Percentiles rank a stretch among this genome's conserved stretches.
Evolutionary conservation across 2,888 invertebrate genomes (phyloP).

Genomic region (Graphium colonna): DNA sequence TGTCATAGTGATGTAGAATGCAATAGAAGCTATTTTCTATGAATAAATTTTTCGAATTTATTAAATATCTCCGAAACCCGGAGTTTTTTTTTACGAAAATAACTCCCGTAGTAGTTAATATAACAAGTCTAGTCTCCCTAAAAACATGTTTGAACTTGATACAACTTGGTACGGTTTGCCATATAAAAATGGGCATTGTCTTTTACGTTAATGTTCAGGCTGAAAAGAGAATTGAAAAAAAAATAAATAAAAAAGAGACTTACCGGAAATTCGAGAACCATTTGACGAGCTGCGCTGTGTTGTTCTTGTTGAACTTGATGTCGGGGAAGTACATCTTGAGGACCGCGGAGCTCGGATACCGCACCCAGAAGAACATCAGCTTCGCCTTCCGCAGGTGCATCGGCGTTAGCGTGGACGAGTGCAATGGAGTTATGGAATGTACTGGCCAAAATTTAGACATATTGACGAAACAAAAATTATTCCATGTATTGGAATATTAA

Average conservation of each 20-base stretch:
- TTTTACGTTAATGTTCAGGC: too few species aligned
- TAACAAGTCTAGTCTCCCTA: too few species aligned
- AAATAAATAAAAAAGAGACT: conserved; percentile 61
- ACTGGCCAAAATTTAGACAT: conserved; percentile 28
- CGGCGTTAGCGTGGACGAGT: conserved; percentile 98
- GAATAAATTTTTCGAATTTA: too few species aligned
- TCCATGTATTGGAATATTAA: not conserved
- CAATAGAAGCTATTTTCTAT: too few species aligned
- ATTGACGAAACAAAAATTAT: not conserved
- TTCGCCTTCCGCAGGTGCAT: conserved; percentile 99
- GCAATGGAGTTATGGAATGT: conserved; percentile 89
- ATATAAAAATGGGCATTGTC: too few species aligned
- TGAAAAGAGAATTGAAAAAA: too few species aligned
- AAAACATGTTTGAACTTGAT: too few species aligned
- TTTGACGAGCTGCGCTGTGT: conserved; percentile 99
- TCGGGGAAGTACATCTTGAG: conserved; percentile 99
- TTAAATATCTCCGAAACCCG: too few species aligned
- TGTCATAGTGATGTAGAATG: too few species aligned
- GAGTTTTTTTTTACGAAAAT: too few species aligned
- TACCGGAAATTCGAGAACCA: conserved; percentile 99
- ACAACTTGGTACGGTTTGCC: too few species aligned
- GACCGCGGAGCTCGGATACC: conserved; percentile 99
- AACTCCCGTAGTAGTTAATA: too few species aligned
- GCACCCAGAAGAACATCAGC: conserved; percentile 99
- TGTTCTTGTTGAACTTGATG: conserved; percentile 99